Evolutionary conservation across 2,888 invertebrate genomes (phyloP), one percentile per base, ranked within the genome.

Genomic region (Cryptocephalus primarius): DNA sequence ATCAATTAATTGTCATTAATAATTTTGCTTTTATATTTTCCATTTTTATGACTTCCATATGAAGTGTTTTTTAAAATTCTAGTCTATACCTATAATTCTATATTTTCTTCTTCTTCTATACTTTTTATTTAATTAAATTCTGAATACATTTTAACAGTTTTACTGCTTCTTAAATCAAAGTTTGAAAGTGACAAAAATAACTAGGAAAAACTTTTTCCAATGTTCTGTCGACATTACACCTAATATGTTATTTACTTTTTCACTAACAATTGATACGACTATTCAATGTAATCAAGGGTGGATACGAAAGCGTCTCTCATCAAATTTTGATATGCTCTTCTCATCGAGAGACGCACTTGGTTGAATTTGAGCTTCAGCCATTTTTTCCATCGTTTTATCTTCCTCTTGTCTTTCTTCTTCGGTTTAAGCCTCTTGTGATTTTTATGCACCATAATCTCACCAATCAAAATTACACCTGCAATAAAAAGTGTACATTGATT

Each of bases 271-370:
- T 6, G n/a, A 6, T 40, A 40, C 39, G 32, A 34, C 47, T 57
- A 64, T 48, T 65, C 64, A 12, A 61, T 43, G 51, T 65, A 65
- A 47, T 64, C 65, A 14, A 65, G 48, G 31, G 63, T 63, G 8
- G 58, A 53, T 9, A 61, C 55, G 49, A 59, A 58, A n/a, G 62
- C 62, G 32, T 65, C 62, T 31, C 61, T 59, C 60, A 62, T 61
- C 4, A 58, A 44, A 50, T 59, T 54, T 45, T 56, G 49, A 42
- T 60, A 61, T 22, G 49, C 36, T 45, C 56, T 50, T 48, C 46
- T 43, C 8, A 59, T 9, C 40, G 46, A 40, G 13, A 40, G 39
- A 12, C 49, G 40, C n/a, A 46, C 33, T 33, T 40, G 49, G n/a
- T 41, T 38, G 9, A 51, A 47, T 51, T 55, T 49, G 13, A 49